A percentile compares a stretch with the other conserved stretches of the same genome.
Conservation (phyloP, 2,888 invertebrate species). For the Temnothorax ravouxi region DNA sequence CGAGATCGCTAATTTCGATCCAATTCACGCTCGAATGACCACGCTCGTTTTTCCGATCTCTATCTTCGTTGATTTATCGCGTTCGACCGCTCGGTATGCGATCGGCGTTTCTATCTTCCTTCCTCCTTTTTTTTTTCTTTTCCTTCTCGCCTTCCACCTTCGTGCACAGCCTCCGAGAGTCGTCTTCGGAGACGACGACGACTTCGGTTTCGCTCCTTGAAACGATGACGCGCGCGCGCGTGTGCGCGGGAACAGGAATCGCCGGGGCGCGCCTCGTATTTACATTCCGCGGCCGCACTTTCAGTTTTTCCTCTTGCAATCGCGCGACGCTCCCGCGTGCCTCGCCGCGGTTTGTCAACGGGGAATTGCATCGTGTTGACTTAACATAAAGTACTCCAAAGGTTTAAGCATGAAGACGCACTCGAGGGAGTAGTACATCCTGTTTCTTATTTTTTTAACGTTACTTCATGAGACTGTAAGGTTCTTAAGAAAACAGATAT, state of each 20-base stretch:
- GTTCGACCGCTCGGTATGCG: slow-evolving; percentile 34
- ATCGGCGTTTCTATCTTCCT: slow-evolving; percentile 13
- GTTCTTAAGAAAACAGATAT: not conserved
- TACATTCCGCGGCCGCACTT: slow-evolving; percentile 44
- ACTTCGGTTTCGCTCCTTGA: slow-evolving; percentile 29
- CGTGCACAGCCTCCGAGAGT: slow-evolving; percentile 14
- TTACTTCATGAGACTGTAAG: not conserved
- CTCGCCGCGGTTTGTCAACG: slow-evolving; percentile 39
- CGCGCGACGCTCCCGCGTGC: slow-evolving; percentile 44
- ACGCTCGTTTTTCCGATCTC: slow-evolving; percentile 60
- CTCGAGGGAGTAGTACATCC: not conserved
- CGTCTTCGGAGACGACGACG: not conserved
- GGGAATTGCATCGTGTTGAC: slow-evolving; percentile 29
- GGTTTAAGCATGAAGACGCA: slow-evolving; percentile 19
- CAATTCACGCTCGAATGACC: slow-evolving; percentile 78
- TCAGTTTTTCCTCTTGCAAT: slow-evolving; percentile 51
- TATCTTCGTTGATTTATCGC: slow-evolving; percentile 57
- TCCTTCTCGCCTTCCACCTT: not conserved
- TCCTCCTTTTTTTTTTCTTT: not conserved
- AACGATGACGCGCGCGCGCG: slow-evolving; percentile 40
- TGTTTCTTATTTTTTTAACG: not conserved
- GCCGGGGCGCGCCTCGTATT: slow-evolving; percentile 45
- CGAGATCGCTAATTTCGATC: slow-evolving; percentile 69
- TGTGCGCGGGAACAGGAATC: slow-evolving; percentile 48
- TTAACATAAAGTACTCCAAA: not conserved